Conservation (phyloP, 2,113 vertebrate genomes). For the Sprattus sprattus region DNA sequence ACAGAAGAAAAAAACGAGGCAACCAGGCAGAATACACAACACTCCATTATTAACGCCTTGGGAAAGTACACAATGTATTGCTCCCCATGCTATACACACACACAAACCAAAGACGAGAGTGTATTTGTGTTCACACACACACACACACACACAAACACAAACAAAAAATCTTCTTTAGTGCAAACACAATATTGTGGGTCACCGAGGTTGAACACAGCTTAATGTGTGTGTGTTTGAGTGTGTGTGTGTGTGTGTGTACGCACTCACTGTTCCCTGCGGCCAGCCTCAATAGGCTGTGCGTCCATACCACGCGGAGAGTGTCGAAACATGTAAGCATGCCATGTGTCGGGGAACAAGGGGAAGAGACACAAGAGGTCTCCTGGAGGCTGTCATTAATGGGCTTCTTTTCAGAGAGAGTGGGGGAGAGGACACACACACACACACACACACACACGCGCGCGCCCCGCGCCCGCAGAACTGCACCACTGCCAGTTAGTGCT, state of each 20-base stretch:
- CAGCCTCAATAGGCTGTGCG: background rate
- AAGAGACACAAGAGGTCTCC: background rate
- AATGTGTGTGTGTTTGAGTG: background rate
- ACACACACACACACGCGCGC: background rate
- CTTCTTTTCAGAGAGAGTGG: background rate
- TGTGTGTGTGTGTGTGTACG: background rate
- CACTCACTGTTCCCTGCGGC: background rate
- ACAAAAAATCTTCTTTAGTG: background rate
- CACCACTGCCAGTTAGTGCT: background rate
- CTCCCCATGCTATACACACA: background rate
- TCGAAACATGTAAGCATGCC: background rate
- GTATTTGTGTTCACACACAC: background rate
- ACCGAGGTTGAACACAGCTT: background rate
- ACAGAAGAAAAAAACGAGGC: background rate
- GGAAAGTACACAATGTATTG: background rate
- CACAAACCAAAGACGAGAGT: background rate
- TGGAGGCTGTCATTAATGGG: slow-evolving; percentile 5
- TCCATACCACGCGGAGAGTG: background rate
- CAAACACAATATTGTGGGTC: background rate
- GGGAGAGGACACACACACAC: background rate
- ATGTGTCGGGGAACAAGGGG: background rate
- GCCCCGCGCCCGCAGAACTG: background rate
- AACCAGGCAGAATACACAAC: background rate
- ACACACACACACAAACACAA: background rate
- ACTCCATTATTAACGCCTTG: background rate